Percentiles rank a stretch among this genome's conserved stretches.
phyloP scores from a whole-genome alignment of 2,888 invertebrate genomes.

The Cataglyphis albicans region DNA sequence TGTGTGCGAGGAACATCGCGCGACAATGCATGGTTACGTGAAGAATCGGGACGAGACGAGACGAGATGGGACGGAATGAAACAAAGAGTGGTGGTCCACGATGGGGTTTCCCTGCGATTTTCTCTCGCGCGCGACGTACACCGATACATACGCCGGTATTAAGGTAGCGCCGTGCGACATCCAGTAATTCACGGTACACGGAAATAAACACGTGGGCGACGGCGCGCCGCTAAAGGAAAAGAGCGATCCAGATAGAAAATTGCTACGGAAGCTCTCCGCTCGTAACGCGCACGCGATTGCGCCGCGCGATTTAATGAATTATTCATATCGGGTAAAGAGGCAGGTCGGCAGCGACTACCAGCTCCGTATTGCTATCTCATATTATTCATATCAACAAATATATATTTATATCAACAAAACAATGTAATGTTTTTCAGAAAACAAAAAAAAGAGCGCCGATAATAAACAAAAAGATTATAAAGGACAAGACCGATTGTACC shows the following conservation, averaged over 20 bases:
- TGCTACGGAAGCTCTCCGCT: conserved; percentile 51
- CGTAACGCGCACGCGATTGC: neutral
- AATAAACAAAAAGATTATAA: neutral
- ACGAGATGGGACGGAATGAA: neutral
- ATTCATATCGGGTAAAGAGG: conserved; percentile 64
- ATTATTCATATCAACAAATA: conserved; percentile 39
- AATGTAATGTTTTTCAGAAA: neutral
- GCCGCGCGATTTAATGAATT: conserved; percentile 57
- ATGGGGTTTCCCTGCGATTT: conserved; percentile 25
- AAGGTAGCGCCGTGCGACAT: conserved; percentile 20
- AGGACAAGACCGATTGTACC: too few relatives aligned
- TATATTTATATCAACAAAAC: neutral
- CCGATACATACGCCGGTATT: conserved; percentile 12
- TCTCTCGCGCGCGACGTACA: conserved; percentile 8
- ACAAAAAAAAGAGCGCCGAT: neutral
- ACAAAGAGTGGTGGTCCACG: neutral
- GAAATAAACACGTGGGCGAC: conserved; percentile 54
- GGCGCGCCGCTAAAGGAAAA: conserved; percentile 34
- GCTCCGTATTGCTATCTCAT: conserved; percentile 28
- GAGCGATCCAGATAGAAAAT: conserved; percentile 58
- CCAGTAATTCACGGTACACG: conserved; percentile 55
- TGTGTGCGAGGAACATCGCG: neutral
- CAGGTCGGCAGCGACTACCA: conserved; percentile 38
- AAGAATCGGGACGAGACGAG: conserved; percentile 28
- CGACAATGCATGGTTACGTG: conserved; percentile 15